These are phyloP conservation scores for Scaptomyza cyrtandrae DNA, from an alignment of 2,888 invertebrate genomes.

Conservation along the genomic window DNA sequence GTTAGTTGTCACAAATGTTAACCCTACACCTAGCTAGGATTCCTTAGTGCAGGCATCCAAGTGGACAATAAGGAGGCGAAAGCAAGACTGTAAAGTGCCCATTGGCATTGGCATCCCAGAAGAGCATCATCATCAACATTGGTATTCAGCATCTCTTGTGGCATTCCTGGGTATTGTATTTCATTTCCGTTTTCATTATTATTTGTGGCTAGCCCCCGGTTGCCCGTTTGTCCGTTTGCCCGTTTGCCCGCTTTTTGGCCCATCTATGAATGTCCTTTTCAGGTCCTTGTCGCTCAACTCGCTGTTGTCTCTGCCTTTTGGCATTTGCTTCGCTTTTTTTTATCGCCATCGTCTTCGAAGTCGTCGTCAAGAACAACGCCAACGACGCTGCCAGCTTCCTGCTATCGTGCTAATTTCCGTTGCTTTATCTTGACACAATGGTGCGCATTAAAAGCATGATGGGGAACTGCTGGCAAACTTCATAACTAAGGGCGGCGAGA, in stretches of 20 bases:
- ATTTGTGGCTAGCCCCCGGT: constrained; percentile 69
- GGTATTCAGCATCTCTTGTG: constrained; percentile 56
- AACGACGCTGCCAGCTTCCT: constrained; percentile 81
- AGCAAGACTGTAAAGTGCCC: constrained; percentile 34
- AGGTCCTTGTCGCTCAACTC: constrained; percentile 56
- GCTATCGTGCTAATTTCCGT: constrained; percentile 84
- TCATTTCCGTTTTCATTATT: constrained; percentile 83
- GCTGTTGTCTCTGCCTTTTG: constrained; percentile 36
- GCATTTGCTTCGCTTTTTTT: constrained; percentile 49
- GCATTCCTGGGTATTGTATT: constrained; percentile 80
- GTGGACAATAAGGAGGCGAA: constrained; percentile 21
- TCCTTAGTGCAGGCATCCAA: constrained; percentile 14
- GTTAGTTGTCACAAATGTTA: constrained; percentile 6
- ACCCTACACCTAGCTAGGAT: constrained; percentile 7
- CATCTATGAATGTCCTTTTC: constrained; percentile 37
- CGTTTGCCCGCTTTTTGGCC: constrained; percentile 6
- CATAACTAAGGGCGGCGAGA: constrained; percentile 59
- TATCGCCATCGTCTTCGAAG: constrained; percentile 41
- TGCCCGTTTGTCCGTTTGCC: constrained; percentile 14
- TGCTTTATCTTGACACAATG: constrained; percentile 84
- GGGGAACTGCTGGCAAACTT: constrained; percentile 60
- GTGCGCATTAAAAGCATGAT: constrained; percentile 81
- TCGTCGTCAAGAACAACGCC: constrained; percentile 68
- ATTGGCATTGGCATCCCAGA: constrained; percentile 31
- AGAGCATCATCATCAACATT: constrained; percentile 24